These are phyloP conservation scores for Limnephilus auricula DNA, from an alignment of 2,888 invertebrate genomes.

Conservation along the genomic window DNA sequence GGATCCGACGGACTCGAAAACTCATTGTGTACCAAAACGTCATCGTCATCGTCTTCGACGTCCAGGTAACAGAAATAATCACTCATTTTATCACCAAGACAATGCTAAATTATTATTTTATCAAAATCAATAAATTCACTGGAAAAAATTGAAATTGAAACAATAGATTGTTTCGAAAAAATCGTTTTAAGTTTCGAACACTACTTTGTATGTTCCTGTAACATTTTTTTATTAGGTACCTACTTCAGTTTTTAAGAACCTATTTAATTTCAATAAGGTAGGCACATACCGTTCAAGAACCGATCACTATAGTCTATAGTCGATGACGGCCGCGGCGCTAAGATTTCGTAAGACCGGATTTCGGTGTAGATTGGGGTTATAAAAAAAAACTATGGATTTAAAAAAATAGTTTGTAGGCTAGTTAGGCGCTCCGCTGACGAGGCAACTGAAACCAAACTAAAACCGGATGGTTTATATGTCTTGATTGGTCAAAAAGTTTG, in stretches of 20 bases:
- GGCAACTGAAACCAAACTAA: too few relatives aligned
- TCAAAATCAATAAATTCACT: background rate
- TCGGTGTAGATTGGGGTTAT: too few relatives aligned
- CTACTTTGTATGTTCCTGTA: background rate
- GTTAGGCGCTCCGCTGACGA: too few relatives aligned
- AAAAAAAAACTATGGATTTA: too few relatives aligned
- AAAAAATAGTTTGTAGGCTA: too few relatives aligned
- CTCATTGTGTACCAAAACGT: conserved; percentile 11
- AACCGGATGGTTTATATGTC: too few relatives aligned
- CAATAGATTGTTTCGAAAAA: background rate
- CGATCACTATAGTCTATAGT: too few relatives aligned
- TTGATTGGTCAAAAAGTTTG: too few relatives aligned
- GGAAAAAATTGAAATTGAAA: background rate
- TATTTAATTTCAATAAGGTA: background rate
- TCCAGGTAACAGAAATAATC: conserved; percentile 55
- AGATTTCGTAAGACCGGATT: too few relatives aligned
- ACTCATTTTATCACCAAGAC: conserved; percentile 54
- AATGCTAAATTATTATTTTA: conserved; percentile 22
- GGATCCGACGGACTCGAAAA: background rate
- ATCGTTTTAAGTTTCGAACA: background rate
- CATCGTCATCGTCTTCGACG: conserved; percentile 46
- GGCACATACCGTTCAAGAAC: background rate
- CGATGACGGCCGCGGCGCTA: too few relatives aligned
- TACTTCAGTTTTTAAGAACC: background rate
- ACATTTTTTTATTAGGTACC: too few relatives aligned